Evolutionary conservation across 1,140 invertebrate species (phyloP).

Genomic region (Agraylea sexmaculata): DNA sequence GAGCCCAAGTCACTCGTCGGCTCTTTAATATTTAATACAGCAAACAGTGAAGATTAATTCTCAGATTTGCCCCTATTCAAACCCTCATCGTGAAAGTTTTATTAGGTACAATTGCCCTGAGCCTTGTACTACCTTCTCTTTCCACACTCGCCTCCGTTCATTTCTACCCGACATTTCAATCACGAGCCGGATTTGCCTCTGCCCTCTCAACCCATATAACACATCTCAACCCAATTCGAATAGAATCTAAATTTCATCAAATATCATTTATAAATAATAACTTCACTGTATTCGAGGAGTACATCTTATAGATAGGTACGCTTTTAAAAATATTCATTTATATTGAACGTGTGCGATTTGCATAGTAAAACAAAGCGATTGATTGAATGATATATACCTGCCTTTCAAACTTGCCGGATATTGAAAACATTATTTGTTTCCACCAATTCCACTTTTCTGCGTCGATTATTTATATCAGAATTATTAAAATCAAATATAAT

Average conservation of each 20-base stretch:
- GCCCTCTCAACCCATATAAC: neutral
- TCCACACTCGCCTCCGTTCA: neutral
- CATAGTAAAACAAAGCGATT: too few species aligned
- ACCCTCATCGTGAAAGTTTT: constrained; percentile 14
- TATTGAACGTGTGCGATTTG: too few species aligned
- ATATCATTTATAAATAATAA: constrained; percentile 1
- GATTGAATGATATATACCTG: too few species aligned
- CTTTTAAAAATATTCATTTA: too few species aligned
- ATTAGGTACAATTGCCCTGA: constrained; percentile 7
- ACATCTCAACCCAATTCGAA: neutral
- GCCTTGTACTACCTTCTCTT: neutral
- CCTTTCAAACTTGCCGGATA: too few species aligned
- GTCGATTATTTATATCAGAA: too few species aligned
- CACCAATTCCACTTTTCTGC: too few species aligned
- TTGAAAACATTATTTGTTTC: too few species aligned
- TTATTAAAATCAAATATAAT: too few species aligned
- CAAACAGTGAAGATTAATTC: constrained; percentile 13
- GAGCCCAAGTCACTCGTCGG: neutral
- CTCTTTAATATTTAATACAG: constrained; percentile 11
- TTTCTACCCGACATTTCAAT: too few species aligned
- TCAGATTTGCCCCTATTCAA: constrained; percentile 10
- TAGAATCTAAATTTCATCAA: constrained; percentile 6
- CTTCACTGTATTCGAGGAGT: neutral
- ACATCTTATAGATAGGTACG: neutral
- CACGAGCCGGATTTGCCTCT: neutral